phyloP scores from a whole-genome alignment of 2,113 vertebrate species.

The Oryctolagus cuniculus region mOryCun1.1 NC_091432.1:166114001-166114500 shows the following conservation, averaged over 20 bases:
- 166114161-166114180: neutral
- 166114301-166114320: conserved; percentile 86
- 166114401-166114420: conserved; percentile 72
- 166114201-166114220: conserved; percentile 75
- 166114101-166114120: neutral
- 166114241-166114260: conserved; percentile 74
- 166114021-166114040: neutral
- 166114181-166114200: conserved; percentile 57
- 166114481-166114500: neutral
- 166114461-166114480: neutral
- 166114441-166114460: conserved; percentile 63
- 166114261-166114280: conserved; percentile 76
- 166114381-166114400: conserved; percentile 79
- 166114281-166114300: conserved; percentile 79
- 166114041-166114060: neutral
- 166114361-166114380: conserved; percentile 83
- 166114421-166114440: conserved; percentile 23
- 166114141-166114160: neutral
- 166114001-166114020: neutral
- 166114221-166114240: conserved; percentile 68
- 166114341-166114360: conserved; percentile 82
- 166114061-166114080: neutral
- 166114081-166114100: neutral
- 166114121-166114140: neutral
- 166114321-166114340: conserved; percentile 79